Percentiles rank a stretch among this genome's conserved stretches.
Conservation (phyloP, 2,797 vertebrate species). For the Masticophis lateralis region DNA sequence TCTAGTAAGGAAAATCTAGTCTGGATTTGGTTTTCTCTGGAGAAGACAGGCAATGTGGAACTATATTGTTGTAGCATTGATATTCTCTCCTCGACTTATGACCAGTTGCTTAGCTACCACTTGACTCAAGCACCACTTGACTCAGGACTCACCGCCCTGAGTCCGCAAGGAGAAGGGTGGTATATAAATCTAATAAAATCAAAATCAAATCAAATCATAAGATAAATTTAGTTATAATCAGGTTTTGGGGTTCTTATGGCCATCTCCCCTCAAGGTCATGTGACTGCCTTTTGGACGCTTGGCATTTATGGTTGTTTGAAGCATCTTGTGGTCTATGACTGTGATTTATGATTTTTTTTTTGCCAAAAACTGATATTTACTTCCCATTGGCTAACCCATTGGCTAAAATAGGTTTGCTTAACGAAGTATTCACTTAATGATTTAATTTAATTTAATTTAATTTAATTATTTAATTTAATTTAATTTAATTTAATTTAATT, state of each 20-base stretch:
- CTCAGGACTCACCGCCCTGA: too few species aligned
- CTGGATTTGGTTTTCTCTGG: background rate
- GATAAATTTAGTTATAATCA: background rate
- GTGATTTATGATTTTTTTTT: background rate
- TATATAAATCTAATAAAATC: too few species aligned
- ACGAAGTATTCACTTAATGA: background rate
- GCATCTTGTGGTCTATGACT: background rate
- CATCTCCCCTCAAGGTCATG: background rate
- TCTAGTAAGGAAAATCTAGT: background rate
- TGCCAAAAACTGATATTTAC: background rate
- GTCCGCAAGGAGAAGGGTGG: too few species aligned
- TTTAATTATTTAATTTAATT: too few species aligned
- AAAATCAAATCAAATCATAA: background rate
- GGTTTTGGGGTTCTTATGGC: background rate
- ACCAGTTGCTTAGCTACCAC: background rate
- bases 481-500: too few species aligned
- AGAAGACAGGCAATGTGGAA: background rate
- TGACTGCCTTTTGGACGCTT: background rate
- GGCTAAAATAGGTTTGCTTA: background rate
- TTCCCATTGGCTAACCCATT: background rate
- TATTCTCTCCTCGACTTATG: background rate
- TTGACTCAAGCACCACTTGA: background rate
- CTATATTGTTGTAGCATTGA: background rate
- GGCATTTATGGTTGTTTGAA: background rate
- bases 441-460: too few species aligned